phyloP scores from a whole-genome alignment of 2,888 invertebrate genomes.

The Pegoplata infirma region DNA sequence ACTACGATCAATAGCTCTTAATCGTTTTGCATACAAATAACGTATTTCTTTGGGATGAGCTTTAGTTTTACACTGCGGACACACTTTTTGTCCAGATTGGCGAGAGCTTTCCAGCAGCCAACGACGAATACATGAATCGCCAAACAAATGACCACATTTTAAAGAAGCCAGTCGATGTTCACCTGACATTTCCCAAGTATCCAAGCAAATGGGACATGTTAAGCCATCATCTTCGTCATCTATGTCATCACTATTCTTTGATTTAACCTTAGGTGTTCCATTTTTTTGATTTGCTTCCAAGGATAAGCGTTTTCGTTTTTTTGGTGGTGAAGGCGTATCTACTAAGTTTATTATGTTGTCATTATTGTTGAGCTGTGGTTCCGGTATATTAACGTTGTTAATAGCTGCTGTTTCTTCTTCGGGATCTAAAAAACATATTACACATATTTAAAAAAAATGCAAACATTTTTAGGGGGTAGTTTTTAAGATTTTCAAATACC shows the following conservation, averaged over 20 bases:
- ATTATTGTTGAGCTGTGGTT: not conserved
- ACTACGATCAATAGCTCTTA: slow-evolving; percentile 87
- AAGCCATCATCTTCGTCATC: slow-evolving; percentile 83
- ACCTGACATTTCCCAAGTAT: slow-evolving; percentile 91
- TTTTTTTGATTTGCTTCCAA: slow-evolving; percentile 60
- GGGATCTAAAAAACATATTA: not conserved
- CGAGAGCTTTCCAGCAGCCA: slow-evolving; percentile 76
- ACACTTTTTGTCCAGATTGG: slow-evolving; percentile 80
- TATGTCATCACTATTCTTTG: slow-evolving; percentile 75
- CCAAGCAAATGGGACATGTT: slow-evolving; percentile 92
- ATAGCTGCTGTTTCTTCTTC: not conserved
- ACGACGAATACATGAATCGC: slow-evolving; percentile 83
- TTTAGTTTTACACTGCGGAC: slow-evolving; percentile 93
- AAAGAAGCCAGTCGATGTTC: slow-evolving; percentile 91
- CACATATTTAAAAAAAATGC: not conserved
- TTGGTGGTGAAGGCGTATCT: slow-evolving; percentile 70
- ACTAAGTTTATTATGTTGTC: slow-evolving; percentile 53
- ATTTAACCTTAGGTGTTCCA: slow-evolving; percentile 67
- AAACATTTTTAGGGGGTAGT: not conserved
- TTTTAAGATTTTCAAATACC: not conserved
- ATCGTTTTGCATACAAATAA: slow-evolving; percentile 86
- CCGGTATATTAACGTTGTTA: not conserved
- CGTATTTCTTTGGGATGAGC: slow-evolving; percentile 85
- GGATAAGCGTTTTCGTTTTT: slow-evolving; percentile 73
- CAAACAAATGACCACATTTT: slow-evolving; percentile 96